A percentile compares a stretch with the other conserved stretches of the same genome.
These are phyloP conservation scores for Cerceris rybyensis DNA, from an alignment of 2,888 invertebrate genomes.

Conservation along the genomic window DNA sequence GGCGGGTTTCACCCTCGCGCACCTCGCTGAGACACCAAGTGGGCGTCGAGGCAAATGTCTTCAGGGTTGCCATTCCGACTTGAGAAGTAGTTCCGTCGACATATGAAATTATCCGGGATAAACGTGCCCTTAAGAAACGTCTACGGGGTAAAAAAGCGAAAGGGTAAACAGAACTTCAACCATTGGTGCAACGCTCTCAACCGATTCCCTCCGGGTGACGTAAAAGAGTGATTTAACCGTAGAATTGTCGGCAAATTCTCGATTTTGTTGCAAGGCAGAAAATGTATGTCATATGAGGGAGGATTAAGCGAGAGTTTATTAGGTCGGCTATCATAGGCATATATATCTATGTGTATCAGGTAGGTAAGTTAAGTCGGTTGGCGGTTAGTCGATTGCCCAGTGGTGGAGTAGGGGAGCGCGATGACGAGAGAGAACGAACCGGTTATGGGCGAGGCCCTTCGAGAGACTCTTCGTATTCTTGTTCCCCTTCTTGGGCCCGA, in stretches of 20 bases:
- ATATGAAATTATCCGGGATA: too few relatives aligned
- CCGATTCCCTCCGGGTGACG: too few relatives aligned
- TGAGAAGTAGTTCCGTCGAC: too few relatives aligned
- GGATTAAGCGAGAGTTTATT: constrained; percentile 55
- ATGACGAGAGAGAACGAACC: constrained; percentile 78
- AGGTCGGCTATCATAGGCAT: constrained; percentile 44
- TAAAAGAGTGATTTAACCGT: background rate
- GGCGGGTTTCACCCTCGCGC: too few relatives aligned
- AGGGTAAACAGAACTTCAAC: too few relatives aligned
- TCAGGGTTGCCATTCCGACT: too few relatives aligned
- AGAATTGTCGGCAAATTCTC: background rate
- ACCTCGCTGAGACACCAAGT: too few relatives aligned
- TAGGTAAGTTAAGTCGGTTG: constrained; percentile 63
- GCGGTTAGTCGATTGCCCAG: constrained; percentile 63
- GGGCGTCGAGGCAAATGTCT: too few relatives aligned
- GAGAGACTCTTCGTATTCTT: constrained; percentile 71
- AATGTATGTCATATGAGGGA: constrained; percentile 32
- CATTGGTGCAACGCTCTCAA: too few relatives aligned
- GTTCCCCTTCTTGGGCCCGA: constrained; percentile 65
- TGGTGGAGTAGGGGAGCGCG: constrained; percentile 59
- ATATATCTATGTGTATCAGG: constrained; percentile 65
- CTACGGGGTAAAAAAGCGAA: too few relatives aligned
- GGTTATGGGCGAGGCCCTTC: constrained; percentile 82
- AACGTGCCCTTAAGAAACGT: too few relatives aligned
- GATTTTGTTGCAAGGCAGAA: constrained; percentile 2